Percentiles rank a stretch among this genome's conserved stretches.
phyloP scores from a whole-genome alignment of 35 echinoderm and acorn worm species.

The Lytechinus pictus region DNA sequence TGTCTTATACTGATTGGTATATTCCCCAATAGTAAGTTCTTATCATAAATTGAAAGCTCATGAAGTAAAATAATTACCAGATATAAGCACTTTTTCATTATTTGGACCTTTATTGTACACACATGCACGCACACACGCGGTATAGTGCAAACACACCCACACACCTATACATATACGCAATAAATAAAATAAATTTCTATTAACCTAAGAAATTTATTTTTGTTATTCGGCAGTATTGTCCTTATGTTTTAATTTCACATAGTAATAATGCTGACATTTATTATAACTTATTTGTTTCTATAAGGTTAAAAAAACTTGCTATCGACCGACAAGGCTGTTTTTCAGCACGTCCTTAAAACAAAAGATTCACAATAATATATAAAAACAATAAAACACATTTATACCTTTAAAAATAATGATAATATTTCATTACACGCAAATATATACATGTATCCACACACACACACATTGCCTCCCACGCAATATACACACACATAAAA shows the following conservation, averaged over 20 bases:
- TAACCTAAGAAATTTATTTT: no score
- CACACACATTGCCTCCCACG: background rate
- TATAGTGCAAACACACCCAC: background rate
- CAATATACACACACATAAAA: background rate
- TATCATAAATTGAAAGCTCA: background rate
- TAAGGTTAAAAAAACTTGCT: no score
- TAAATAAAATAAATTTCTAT: background rate
- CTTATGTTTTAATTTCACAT: no score
- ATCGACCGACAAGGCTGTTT: background rate
- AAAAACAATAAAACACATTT: background rate
- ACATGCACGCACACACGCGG: background rate
- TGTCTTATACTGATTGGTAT: slow-evolving; percentile 53
- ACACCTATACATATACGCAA: background rate
- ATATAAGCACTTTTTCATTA: background rate
- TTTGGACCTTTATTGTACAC: background rate
- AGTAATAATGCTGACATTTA: no score
- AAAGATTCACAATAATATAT: background rate
- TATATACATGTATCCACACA: background rate
- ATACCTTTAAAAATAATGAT: background rate
- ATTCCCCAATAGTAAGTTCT: background rate
- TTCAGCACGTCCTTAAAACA: background rate
- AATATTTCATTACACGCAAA: background rate
- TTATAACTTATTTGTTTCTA: no score
- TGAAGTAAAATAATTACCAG: background rate
- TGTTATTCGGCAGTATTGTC: no score